Conservation (phyloP, 2,888 invertebrate genomes). For the Pecten maximus region DNA sequence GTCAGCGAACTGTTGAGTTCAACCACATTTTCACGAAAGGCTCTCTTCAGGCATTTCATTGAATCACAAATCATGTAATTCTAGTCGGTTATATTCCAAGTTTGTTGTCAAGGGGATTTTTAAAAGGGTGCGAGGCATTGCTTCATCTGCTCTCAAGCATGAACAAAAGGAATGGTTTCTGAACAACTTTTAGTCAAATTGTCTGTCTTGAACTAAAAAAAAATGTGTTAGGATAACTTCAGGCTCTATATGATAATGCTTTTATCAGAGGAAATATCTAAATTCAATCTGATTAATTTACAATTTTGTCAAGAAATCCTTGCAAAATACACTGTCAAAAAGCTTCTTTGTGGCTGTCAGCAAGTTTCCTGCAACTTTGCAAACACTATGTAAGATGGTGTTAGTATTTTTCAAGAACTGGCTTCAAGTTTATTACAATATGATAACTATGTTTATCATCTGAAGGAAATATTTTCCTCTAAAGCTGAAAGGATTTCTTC, state of each 20-base stretch:
- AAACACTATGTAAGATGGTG: background rate
- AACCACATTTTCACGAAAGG: background rate
- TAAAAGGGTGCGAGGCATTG: background rate
- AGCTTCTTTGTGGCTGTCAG: background rate
- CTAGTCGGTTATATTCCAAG: background rate
- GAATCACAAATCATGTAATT: background rate
- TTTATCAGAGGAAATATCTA: background rate
- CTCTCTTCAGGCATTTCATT: background rate
- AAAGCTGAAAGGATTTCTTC: too few relatives aligned
- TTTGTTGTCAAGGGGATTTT: background rate
- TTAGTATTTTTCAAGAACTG: background rate
- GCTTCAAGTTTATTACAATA: background rate
- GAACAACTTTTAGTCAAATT: background rate
- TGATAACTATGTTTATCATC: background rate
- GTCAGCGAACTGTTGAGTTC: background rate
- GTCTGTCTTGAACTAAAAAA: constrained; percentile 6
- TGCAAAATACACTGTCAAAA: background rate
- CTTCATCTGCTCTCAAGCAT: background rate
- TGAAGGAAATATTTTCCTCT: too few relatives aligned
- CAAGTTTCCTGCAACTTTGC: background rate
- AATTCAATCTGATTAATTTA: background rate
- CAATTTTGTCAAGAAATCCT: background rate
- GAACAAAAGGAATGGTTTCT: background rate
- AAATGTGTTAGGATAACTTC: background rate
- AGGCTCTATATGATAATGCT: background rate